Evolutionary conservation across 2,888 invertebrate species (phyloP), one percentile per base, ranked within the genome.

Genomic region (Polietes domitor): DNA sequence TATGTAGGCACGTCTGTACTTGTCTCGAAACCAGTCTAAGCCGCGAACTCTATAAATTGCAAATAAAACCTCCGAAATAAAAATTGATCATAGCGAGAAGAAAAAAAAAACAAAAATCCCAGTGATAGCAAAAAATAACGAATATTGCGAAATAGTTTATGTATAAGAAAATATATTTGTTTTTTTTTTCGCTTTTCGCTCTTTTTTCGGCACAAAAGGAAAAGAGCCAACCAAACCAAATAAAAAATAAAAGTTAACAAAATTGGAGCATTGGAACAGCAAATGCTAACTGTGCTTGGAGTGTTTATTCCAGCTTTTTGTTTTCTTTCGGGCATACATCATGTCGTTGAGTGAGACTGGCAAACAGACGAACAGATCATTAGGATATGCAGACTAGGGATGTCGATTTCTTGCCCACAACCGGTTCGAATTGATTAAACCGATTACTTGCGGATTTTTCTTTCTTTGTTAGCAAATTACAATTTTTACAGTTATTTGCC

Each of bases 1-100:
- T 61, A 61, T 32, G 37, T 9, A 10, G 37, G 61, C 6, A 61
- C 32, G 61, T 55, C 9, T n/a, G 32, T 28, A 28, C 5, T 61
- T 61, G 53, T 55, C 53, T 5, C 32, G 24, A 68, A 68, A 68
- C 68, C 68, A 68, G 68, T 68, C 68, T 58, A 26, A 26, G 19
- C 26, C n/a, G 15, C 24, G 26, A 58, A n/a, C 58, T 65, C 37
- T 15, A 68, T 43, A 68, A 68, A 68, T 68, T 65, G 65, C 17
- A 65, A 65, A 65, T n/a, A 41, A 43, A 37, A 65, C 63, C 10
- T 12, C 28, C 65, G 28, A 65, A 37, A 65, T 37, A 32, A 63
- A 65, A 68, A 68, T 68, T 43, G 12, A 43, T 68, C 68, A 68
- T 41, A 41, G n/a, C n/a, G n/a, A n/a, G n/a, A n/a, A 7, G 19